Evolutionary conservation across 2,888 invertebrate species (phyloP).

Genomic region (Neuroscelio doddi): DNA sequence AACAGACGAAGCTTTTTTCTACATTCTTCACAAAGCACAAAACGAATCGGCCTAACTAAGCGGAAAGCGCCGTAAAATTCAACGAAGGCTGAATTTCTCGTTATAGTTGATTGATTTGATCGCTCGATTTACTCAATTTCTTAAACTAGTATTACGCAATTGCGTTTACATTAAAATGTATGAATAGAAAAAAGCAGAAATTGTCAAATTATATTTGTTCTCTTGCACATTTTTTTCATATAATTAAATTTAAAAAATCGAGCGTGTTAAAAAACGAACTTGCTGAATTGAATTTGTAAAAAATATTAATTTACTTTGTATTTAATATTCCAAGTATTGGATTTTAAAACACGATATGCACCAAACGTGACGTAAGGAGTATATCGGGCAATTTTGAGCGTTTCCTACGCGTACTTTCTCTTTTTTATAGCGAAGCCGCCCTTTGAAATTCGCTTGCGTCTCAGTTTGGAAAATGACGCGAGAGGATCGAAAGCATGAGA

Average conservation of each 20-base stretch:
- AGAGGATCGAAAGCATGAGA: slow-evolving; percentile 30
- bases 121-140: slow-evolving; percentile 42
- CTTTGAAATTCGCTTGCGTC: slow-evolving; percentile 5
- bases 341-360: too few species aligned
- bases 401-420: neutral
- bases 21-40: slow-evolving; percentile 38
- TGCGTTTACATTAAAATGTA: slow-evolving; percentile 33
- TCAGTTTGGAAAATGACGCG: slow-evolving; percentile 14
- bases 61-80: slow-evolving; percentile 37
- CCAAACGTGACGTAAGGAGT: too few species aligned
- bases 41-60: slow-evolving; percentile 39
- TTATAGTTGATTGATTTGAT: slow-evolving; percentile 44
- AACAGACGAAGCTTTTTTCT: slow-evolving; percentile 21
- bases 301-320: too few species aligned
- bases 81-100: slow-evolving; percentile 45
- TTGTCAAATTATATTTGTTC: too few species aligned
- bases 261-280: too few species aligned
- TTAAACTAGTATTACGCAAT: slow-evolving; percentile 45
- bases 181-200: slow-evolving; percentile 12
- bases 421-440: neutral
- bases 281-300: too few species aligned
- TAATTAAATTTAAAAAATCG: too few species aligned
- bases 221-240: too few species aligned
- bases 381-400: too few species aligned
- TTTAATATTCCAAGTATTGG: too few species aligned